Conservation (phyloP, 2,888 invertebrate genomes). For the Sesia bembeciformis region DNA sequence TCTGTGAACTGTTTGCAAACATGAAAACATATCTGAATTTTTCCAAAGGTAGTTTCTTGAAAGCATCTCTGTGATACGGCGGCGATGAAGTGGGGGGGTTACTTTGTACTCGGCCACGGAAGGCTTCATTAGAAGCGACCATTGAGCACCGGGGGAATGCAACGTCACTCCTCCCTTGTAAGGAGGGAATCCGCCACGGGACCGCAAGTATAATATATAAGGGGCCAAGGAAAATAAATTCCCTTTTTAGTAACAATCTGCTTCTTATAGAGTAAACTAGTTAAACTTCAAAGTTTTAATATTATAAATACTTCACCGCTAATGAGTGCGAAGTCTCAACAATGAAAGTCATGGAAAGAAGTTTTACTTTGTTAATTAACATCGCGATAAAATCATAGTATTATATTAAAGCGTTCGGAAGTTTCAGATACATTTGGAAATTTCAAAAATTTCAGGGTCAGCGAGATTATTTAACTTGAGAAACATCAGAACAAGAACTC, state of each 20-base stretch:
- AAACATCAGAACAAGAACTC: no score
- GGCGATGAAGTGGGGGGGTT: conserved; percentile 11
- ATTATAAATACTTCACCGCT: conserved; percentile 31
- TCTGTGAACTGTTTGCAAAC: no score
- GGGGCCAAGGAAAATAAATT: background rate
- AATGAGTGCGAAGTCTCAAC: conserved; percentile 26
- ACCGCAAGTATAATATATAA: background rate
- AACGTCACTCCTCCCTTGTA: conserved; percentile 28
- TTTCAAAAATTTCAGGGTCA: no score
- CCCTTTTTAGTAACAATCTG: conserved; percentile 2
- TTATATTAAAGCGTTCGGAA: no score
- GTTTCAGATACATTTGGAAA: no score
- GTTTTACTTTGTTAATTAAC: conserved; percentile 6
- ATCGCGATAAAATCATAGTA: background rate
- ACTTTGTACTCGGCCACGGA: conserved; percentile 36
- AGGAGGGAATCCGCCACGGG: background rate
- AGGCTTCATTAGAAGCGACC: conserved; percentile 53
- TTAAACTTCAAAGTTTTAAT: conserved; percentile 23
- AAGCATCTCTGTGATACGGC: conserved; percentile 23
- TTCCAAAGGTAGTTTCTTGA: conserved; percentile 14
- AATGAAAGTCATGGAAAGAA: conserved; percentile 22
- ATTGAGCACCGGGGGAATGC: conserved; percentile 33
- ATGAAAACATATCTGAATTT: no score
- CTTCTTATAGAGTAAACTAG: conserved; percentile 21
- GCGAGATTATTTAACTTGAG: no score